Evolutionary conservation across 2,797 vertebrate genomes (phyloP).

Genomic region (Lutjanus argentimaculatus): DNA sequence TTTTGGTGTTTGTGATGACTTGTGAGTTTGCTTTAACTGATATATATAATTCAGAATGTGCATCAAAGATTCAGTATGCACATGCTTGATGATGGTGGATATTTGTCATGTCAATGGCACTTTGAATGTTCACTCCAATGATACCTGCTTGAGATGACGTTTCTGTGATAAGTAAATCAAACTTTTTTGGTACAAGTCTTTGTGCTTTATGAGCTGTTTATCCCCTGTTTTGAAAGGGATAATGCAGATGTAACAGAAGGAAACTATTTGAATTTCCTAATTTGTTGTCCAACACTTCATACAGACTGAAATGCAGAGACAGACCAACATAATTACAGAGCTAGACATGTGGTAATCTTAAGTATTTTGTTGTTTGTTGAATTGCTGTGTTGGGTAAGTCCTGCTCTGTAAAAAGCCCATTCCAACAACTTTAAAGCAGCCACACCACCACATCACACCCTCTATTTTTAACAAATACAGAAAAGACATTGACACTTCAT

Average conservation of each 20-base stretch:
- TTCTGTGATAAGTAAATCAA: not conserved
- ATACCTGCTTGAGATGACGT: conserved; percentile 11
- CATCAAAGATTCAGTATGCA: conserved; percentile 27
- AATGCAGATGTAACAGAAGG: not conserved
- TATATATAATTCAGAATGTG: conserved; percentile 10
- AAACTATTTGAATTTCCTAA: not conserved
- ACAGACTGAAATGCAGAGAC: not conserved
- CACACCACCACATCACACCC: not conserved
- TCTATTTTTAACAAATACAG: not conserved
- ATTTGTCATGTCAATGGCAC: conserved; percentile 55
- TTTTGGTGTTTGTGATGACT: conserved; percentile 61
- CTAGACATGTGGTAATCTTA: not conserved
- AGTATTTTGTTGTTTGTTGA: not conserved
- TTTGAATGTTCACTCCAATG: conserved; percentile 57
- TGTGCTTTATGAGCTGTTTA: not conserved
- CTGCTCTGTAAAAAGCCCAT: not conserved
- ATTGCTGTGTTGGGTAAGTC: not conserved
- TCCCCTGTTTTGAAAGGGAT: not conserved
- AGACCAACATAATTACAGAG: not conserved
- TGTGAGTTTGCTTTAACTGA: conserved; percentile 45
- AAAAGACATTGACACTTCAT: not conserved
- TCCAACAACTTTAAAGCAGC: not conserved
- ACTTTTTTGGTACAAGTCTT: not conserved
- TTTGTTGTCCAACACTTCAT: not conserved
- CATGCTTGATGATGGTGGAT: conserved; percentile 16